Conservation (phyloP, 2,888 invertebrate genomes). For the Drosophila anomalata region DNA sequence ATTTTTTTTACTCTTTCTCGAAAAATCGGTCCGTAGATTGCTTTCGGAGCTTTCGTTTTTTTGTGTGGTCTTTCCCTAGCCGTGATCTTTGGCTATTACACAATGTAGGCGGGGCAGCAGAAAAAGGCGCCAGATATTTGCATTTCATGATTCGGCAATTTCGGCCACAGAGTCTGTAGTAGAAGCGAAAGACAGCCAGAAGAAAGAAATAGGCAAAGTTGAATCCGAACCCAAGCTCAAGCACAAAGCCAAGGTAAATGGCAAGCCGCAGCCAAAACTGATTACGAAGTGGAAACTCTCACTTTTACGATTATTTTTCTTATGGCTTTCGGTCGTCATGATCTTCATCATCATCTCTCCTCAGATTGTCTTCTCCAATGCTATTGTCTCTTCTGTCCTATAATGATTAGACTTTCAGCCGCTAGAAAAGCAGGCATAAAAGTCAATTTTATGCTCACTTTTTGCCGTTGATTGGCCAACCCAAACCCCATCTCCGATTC, state of each 20-base stretch:
- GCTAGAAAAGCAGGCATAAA: constrained; percentile 69
- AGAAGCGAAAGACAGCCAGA: constrained; percentile 16
- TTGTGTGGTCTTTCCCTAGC: constrained; percentile 11
- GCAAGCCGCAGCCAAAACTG: constrained; percentile 53
- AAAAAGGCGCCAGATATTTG: constrained; percentile 61
- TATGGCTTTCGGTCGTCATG: constrained; percentile 70
- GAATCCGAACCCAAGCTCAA: not conserved
- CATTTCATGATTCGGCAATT: constrained; percentile 49
- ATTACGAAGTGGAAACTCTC: constrained; percentile 80
- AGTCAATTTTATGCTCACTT: constrained; percentile 76
- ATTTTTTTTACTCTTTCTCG: constrained; percentile 25
- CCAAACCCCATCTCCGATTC: constrained; percentile 6
- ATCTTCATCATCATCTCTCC: constrained; percentile 41
- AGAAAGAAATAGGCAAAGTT: constrained; percentile 12
- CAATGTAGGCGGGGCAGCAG: constrained; percentile 60
- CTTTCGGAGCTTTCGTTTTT: constrained; percentile 54
- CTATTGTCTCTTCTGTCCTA: constrained; percentile 67
- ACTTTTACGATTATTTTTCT: constrained; percentile 79
- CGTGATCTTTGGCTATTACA: constrained; percentile 55
- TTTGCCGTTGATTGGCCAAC: constrained; percentile 66
- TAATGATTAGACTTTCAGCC: constrained; percentile 72
- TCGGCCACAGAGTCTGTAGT: constrained; percentile 18
- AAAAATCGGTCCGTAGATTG: constrained; percentile 1
- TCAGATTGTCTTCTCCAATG: constrained; percentile 49
- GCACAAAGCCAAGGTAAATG: constrained; percentile 32